Evolutionary conservation across 2,888 invertebrate species (phyloP).

Genomic region (Tipula helvola): DNA sequence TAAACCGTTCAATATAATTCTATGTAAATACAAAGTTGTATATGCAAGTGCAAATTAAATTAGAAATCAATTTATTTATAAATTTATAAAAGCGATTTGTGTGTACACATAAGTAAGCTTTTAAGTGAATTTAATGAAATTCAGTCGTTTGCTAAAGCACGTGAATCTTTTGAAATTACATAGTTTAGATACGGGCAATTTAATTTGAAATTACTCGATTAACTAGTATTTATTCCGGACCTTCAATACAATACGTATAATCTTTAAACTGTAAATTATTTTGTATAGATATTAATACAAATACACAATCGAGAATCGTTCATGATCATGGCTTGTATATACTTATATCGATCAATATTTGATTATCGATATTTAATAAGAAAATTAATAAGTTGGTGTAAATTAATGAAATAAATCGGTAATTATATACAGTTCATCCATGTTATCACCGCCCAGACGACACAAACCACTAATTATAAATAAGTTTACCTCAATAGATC

Average conservation of each 20-base stretch:
- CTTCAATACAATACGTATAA: background rate
- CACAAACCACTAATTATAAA: background rate
- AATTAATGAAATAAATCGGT: background rate
- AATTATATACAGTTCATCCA: background rate
- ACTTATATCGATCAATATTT: background rate
- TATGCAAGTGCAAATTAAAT: background rate
- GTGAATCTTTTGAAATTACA: background rate
- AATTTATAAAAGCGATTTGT: background rate
- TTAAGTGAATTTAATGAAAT: background rate
- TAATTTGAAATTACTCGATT: background rate
- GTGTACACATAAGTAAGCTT: background rate
- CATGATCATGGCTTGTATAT: background rate
- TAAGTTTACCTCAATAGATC: background rate
- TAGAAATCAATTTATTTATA: background rate
- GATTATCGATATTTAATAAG: background rate
- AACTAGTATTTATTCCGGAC: background rate
- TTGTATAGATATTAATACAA: background rate
- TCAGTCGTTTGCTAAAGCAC: background rate
- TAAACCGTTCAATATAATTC: background rate
- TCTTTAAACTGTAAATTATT: background rate
- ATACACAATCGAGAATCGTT: background rate
- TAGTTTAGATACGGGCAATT: background rate
- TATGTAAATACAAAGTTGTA: background rate
- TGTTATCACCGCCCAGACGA: background rate
- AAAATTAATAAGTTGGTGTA: background rate